phyloP scores from a whole-genome alignment of 2,113 vertebrate genomes.

The Holacanthus passer region DNA sequence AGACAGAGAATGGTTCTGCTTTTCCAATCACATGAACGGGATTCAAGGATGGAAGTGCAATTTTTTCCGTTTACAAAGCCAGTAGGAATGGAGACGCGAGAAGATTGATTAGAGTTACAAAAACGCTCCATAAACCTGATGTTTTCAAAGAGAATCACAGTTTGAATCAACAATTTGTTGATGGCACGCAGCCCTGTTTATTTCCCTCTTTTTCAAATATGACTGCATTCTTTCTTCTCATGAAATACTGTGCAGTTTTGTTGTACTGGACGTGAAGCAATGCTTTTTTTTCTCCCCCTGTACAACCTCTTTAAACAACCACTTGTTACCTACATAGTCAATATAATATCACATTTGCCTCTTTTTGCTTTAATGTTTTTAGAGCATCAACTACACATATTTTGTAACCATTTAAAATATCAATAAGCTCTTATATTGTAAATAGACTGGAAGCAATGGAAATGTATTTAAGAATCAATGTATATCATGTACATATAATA shows the following conservation, averaged over 20 bases:
- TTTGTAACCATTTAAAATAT: slow-evolving; percentile 75
- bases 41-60: slow-evolving; percentile 59
- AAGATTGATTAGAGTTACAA: slow-evolving; percentile 58
- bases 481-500: slow-evolving; percentile 87
- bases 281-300: not conserved
- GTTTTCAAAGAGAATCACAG: slow-evolving; percentile 31
- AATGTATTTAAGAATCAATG: slow-evolving; percentile 85
- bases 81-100: slow-evolving; percentile 46
- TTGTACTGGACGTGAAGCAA: slow-evolving; percentile 16
- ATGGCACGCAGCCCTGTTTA: slow-evolving; percentile 41
- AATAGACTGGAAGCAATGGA: slow-evolving; percentile 81
- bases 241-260: slow-evolving; percentile 32
- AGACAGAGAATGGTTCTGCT: slow-evolving; percentile 59
- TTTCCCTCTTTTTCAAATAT: slow-evolving; percentile 41
- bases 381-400: slow-evolving; percentile 65
- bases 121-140: slow-evolving; percentile 37
- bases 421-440: slow-evolving; percentile 86
- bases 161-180: slow-evolving; percentile 36
- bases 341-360: slow-evolving; percentile 45
- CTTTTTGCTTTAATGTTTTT: slow-evolving; percentile 43
- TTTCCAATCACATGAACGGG: slow-evolving; percentile 61
- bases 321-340: slow-evolving; percentile 44
- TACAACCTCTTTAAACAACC: slow-evolving; percentile 35
- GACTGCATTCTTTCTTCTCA: slow-evolving; percentile 37
- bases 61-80: slow-evolving; percentile 59